Conservation (phyloP, 2,888 invertebrate genomes). For the Cordilura impudica region DNA sequence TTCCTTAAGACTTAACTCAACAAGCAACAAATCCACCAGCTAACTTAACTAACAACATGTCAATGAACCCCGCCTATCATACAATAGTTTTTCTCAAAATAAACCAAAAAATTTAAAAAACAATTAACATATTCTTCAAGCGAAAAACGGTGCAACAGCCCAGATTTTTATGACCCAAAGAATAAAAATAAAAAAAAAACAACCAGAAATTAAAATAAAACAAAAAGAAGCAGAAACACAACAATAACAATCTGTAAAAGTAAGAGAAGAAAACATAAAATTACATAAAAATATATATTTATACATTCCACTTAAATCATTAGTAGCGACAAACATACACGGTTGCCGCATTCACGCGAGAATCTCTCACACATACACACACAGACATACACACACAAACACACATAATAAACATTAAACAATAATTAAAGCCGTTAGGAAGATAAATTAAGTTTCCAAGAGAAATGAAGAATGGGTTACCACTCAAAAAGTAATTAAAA, state of each 20-base stretch:
- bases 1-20: constrained; percentile 7
- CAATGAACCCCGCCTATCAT: neutral
- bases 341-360: constrained; percentile 24
- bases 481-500: constrained; percentile 17
- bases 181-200: constrained; percentile 4
- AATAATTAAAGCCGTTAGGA: constrained; percentile 42
- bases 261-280: constrained; percentile 29
- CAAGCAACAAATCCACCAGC: neutral
- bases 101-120: constrained; percentile 15
- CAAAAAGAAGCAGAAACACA: constrained; percentile 4
- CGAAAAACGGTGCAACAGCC: constrained; percentile 59
- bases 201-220: too few relatives aligned
- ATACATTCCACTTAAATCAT: constrained; percentile 45
- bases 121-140: constrained; percentile 49
- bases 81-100: neutral
- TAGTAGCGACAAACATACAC: constrained; percentile 24
- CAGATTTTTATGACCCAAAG: constrained; percentile 54
- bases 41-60: neutral
- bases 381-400: neutral
- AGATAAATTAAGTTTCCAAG: constrained; percentile 2
- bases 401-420: constrained; percentile 4
- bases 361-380: neutral
- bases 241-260: too few relatives aligned
- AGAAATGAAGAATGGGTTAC: constrained; percentile 6
- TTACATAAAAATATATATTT: constrained; percentile 4